Base-by-base conservation (phyloP, 2,113 vertebrate species). In the Festucalex cinctus region DNA sequence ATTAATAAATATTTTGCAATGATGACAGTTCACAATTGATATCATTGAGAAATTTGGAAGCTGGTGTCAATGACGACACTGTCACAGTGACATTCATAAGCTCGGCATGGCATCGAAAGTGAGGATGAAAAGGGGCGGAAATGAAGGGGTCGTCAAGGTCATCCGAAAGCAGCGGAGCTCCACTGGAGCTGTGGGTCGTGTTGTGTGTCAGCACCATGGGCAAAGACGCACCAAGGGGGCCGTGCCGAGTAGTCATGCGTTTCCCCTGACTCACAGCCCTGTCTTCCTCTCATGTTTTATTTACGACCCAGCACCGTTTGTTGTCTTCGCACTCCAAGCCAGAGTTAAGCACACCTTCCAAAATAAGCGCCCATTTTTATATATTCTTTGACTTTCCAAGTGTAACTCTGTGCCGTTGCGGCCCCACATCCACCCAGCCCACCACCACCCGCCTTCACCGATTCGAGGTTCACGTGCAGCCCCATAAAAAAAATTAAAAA, bases 271-370 rank as follows among this genome's bases (percentile, higher is more conserved):
- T 86, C 83, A 82, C 80, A 46, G 76, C 86, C 76, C 65, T 78
- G 79, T 81, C 84, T 85, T 57, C 83, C 68, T 83, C 80, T 83
- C 75, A 85, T 89, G 79, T 88, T 86, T 88, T 88, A 86, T 88
- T 88, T 82, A 89, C 79, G 73, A 43, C 68, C 28, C 28, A 75
- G 76, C 76, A 76, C 79, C 70, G 76, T 74, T 82, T 79, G 76
- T 81, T 83, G 73, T 81, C 80, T 74, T 72, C 70, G 70, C 74
- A 70, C 74, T 73, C 68, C 3, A 26, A 19, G 51, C 78, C 59
- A 76, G 67, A 71, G 68, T 78, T 73, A 68, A 66, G 66, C 77
- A 64, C 66, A 68, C 70, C 60, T 76, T 82, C 60, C 2, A 1
- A 69, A 82, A 77, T 66, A 73, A 73, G 63, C 53, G 24, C 63